Percentiles rank a stretch among this genome's conserved stretches.
Conservation (phyloP, 2,113 vertebrate genomes). For the Cardinalis cardinalis region DNA sequence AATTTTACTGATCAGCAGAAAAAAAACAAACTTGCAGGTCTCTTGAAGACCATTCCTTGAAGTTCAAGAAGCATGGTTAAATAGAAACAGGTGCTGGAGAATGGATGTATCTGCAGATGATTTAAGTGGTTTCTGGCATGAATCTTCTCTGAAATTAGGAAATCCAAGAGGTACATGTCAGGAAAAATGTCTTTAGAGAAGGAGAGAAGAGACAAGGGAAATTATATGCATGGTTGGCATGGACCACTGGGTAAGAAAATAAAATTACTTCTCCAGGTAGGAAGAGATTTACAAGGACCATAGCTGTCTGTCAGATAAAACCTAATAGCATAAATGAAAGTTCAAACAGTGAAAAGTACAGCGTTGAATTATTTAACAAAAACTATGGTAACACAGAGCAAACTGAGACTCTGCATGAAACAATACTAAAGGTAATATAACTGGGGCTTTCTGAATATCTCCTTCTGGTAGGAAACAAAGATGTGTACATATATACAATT, state of each 20-base stretch:
- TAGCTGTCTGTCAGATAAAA: conserved; percentile 15
- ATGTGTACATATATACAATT: not conserved
- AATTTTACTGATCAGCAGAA: not conserved
- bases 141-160: conserved; percentile 19
- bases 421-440: not conserved
- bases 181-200: not conserved
- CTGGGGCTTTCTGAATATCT: not conserved
- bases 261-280: conserved; percentile 30
- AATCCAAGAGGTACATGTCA: not conserved
- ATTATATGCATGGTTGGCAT: not conserved
- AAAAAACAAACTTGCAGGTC: not conserved
- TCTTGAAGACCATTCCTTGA: not conserved
- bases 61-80: not conserved
- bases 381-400: not conserved
- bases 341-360: conserved; percentile 3
- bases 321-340: conserved; percentile 9
- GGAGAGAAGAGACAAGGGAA: not conserved
- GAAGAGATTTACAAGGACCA: conserved; percentile 11
- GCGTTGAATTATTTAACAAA: conserved; percentile 49
- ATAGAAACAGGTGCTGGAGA: not conserved
- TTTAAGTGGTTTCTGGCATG: not conserved
- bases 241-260: conserved; percentile 9
- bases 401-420: not conserved
- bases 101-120: not conserved
- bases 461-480: not conserved